Evolutionary conservation across 2,888 invertebrate species (phyloP), one percentile per base, ranked within the genome.

Genomic region (Cotesia congregata): DNA sequence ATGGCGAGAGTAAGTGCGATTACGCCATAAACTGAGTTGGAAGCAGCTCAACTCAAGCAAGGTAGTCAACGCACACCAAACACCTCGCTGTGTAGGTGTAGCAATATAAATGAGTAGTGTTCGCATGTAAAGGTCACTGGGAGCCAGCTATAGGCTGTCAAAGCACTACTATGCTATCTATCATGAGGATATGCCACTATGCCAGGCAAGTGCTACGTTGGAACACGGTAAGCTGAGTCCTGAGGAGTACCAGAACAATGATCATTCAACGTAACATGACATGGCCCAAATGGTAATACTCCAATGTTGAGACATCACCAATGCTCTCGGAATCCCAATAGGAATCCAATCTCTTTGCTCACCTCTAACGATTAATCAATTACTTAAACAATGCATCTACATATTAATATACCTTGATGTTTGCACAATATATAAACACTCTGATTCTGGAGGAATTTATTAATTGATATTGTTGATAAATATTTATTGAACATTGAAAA

Each of bases 291-390:
- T 72, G 59, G 60, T 60, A 60, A 72, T 72, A 75, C 41, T 62
- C 20, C 41, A 20, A 6, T 67, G 64, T 50, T 38, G 30, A 39
- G 41, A 50, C 40, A 41, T 15, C 62, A n/a, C 15, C 64, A 20
- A 72, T 67, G 39, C 59, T 59, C 30, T 59, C 4, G 50, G 38
- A 67, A 41, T 12, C 65, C 50, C 65, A 65, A 73, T 40, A 50
- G 71, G 67, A 73, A 73, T 67, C 67, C 38, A 73, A 72, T 72
- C 72, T 71, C 71, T 64, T 64, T 50, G 30, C 64, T 12, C 50
- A 73, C 39, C 73, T 67, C 67, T 67, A 59, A 59, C 67, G 65
- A 73, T 73, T 65, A 73, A 67, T 73, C 64, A 72, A 72, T 72
- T 64, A 12, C 72, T 61, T 40, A 39, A 20, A 41, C 17, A 62